Conservation (phyloP, 2,113 vertebrate genomes). For the Paradoxurus hermaphroditus region DNA sequence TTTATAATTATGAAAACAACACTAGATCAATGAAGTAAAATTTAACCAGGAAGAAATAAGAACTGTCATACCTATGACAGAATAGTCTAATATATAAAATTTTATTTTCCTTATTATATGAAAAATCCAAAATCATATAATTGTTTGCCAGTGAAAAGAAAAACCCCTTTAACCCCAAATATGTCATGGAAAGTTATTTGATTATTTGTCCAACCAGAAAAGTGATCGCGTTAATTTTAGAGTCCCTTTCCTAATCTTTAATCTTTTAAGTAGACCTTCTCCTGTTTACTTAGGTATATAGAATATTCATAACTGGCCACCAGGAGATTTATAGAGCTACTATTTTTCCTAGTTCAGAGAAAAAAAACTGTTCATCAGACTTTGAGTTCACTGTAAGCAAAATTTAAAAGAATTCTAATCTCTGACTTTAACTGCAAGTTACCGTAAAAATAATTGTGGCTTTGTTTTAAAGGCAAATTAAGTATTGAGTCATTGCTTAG, state of each 20-base stretch:
- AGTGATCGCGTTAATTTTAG: not conserved
- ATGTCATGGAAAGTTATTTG: not conserved
- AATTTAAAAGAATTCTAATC: not conserved
- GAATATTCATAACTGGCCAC: not conserved
- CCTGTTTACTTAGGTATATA: not conserved
- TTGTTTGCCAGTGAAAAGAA: not conserved
- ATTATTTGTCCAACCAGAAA: not conserved
- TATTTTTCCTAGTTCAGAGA: not conserved
- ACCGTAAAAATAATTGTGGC: conserved; percentile 20
- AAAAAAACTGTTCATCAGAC: not conserved
- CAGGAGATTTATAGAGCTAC: not conserved
- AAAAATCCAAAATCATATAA: not conserved
- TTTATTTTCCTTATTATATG: conserved; percentile 1
- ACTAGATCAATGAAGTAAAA: not conserved
- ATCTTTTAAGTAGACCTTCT: not conserved
- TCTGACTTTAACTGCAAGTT: not conserved
- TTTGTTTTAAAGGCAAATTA: conserved; percentile 19
- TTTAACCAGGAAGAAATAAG: not conserved
- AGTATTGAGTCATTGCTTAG: not conserved
- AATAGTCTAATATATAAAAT: not conserved
- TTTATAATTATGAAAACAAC: not conserved
- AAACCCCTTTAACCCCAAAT: not conserved
- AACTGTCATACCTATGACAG: not conserved
- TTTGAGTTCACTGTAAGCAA: not conserved
- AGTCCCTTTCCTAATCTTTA: not conserved